phyloP scores from a whole-genome alignment of 2,888 invertebrate species.

The Ornithoptera alexandrae region DNA sequence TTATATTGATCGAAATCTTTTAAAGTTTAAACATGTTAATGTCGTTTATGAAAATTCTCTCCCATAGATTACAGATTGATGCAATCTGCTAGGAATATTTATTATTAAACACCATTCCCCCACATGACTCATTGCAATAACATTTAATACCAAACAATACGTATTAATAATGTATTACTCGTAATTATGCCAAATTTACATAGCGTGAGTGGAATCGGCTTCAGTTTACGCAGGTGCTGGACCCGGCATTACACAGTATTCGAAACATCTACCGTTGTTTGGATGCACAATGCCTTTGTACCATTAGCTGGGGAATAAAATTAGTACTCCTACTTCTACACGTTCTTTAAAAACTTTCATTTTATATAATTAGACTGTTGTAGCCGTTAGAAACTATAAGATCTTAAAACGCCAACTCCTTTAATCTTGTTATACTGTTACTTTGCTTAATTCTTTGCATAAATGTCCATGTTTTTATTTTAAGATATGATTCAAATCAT shows the following conservation, averaged over 20 bases:
- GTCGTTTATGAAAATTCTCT: background rate
- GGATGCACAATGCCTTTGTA: background rate
- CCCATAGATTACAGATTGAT: background rate
- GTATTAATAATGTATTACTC: constrained; percentile 23
- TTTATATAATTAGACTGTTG: too few species aligned
- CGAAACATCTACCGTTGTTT: background rate
- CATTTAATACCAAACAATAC: constrained; percentile 25
- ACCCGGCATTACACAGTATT: background rate
- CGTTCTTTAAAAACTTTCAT: too few species aligned
- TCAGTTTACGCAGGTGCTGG: constrained; percentile 19
- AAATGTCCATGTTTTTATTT: too few species aligned
- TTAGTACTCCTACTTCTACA: background rate
- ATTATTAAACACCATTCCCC: background rate
- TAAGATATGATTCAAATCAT: too few species aligned
- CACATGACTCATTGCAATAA: constrained; percentile 25
- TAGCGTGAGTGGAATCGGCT: constrained; percentile 14
- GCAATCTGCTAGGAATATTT: background rate
- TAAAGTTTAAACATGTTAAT: background rate
- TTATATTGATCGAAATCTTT: background rate
- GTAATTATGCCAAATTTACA: constrained; percentile 28
- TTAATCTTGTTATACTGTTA: too few species aligned
- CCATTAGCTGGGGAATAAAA: background rate
- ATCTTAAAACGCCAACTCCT: too few species aligned
- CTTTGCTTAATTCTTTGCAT: too few species aligned
- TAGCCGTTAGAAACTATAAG: too few species aligned